phyloP scores from a whole-genome alignment of 1,140 invertebrate species.

The Pteromalus puparum region DNA sequence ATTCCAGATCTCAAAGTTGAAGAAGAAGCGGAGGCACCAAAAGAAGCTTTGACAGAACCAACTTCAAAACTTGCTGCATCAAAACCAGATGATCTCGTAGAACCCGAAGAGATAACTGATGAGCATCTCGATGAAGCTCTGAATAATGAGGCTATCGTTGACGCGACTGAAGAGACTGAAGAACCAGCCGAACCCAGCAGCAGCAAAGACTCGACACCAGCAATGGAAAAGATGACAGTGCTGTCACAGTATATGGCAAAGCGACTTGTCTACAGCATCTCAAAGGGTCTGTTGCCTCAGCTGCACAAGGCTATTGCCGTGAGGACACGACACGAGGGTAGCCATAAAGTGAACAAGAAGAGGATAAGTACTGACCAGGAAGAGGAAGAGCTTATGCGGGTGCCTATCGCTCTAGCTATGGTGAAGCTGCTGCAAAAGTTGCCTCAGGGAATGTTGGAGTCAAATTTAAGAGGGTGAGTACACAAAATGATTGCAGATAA shows the following conservation, averaged over 20 bases:
- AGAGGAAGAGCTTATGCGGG: slow-evolving; percentile 92
- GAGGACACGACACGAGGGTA: slow-evolving; percentile 83
- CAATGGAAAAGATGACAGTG: slow-evolving; percentile 77
- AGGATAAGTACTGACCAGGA: slow-evolving; percentile 79
- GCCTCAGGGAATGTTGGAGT: slow-evolving; percentile 83
- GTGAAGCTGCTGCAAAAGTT: slow-evolving; percentile 94
- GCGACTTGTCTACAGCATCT: slow-evolving; percentile 79
- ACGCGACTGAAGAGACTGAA: slow-evolving; percentile 51
- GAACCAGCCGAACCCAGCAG: slow-evolving; percentile 21
- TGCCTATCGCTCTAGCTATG: slow-evolving; percentile 94
- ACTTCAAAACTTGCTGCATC: slow-evolving; percentile 44
- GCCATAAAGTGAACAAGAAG: slow-evolving; percentile 89
- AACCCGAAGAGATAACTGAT: slow-evolving; percentile 59
- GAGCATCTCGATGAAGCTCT: slow-evolving; percentile 67
- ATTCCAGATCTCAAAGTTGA: background rate
- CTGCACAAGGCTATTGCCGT: slow-evolving; percentile 82
- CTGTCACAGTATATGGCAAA: slow-evolving; percentile 84
- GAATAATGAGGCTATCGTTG: slow-evolving; percentile 61
- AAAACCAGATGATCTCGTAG: slow-evolving; percentile 59
- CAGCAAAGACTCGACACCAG: slow-evolving; percentile 61
- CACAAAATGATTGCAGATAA: slow-evolving; percentile 17
- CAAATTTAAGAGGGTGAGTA: slow-evolving; percentile 87
- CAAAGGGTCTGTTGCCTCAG: slow-evolving; percentile 79
- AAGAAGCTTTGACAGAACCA: background rate
- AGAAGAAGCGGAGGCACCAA: background rate